Conservation (phyloP, 2,888 invertebrate species). For the Metalampra italica region DNA sequence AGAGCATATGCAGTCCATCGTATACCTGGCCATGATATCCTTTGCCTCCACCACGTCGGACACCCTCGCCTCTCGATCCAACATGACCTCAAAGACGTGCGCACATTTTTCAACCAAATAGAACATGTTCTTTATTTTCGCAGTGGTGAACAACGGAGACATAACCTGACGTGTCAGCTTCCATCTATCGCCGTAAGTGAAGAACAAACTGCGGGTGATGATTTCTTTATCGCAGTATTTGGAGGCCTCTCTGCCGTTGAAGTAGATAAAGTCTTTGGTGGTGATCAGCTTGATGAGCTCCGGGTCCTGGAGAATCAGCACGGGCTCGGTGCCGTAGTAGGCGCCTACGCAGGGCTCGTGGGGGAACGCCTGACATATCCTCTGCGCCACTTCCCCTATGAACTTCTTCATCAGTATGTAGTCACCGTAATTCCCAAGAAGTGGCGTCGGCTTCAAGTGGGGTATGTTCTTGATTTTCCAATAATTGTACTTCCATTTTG, state of each 20-base stretch:
- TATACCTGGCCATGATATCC: constrained; percentile 35
- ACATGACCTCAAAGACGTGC: constrained; percentile 31
- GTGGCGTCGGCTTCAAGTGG: constrained; percentile 27
- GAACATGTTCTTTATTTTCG: constrained; percentile 64
- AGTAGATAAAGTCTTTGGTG: constrained; percentile 31
- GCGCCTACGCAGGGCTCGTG: constrained; percentile 30
- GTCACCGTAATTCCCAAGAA: constrained; percentile 49
- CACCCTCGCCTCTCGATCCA: constrained; percentile 26
- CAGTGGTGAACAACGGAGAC: constrained; percentile 49
- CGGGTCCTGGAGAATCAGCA: constrained; percentile 35
- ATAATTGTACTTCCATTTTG: constrained; percentile 32
- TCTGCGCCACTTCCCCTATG: constrained; percentile 11
- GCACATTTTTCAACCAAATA: constrained; percentile 41
- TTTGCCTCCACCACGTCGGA: constrained; percentile 30
- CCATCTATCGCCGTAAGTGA: constrained; percentile 48
- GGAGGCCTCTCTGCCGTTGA: constrained; percentile 29
- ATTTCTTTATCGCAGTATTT: constrained; percentile 37
- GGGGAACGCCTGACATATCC: constrained; percentile 25
- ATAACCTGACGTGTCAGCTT: constrained; percentile 50
- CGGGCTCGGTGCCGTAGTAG: constrained; percentile 28
- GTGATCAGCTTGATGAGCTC: constrained; percentile 30
- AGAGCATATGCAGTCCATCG: constrained; percentile 41
- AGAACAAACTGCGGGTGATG: constrained; percentile 39
- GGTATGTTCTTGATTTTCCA: constrained; percentile 47
- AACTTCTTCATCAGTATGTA: constrained; percentile 27